Evolutionary conservation across 2,797 vertebrate genomes (phyloP), one percentile per base, ranked within the genome.

Genomic region (Sebastolobus alascanus): DNA sequence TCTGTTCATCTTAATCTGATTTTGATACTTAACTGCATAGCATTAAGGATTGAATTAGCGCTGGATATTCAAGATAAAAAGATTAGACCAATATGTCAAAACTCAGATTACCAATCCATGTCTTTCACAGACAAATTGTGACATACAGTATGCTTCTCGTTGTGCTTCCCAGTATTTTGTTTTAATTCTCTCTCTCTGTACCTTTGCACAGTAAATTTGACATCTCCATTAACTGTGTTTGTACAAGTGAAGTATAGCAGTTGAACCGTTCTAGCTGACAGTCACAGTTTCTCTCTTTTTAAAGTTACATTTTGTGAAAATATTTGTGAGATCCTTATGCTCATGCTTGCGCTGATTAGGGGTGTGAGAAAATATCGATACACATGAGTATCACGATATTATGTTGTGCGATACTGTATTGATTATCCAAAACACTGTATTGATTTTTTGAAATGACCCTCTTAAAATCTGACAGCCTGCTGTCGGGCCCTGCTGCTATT

Each of bases 61-160:
- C 12, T 0, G 0, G 50, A 75, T 65, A 75, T 52, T 77, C 31
- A 75, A 35, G n/a, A 73, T 76, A 60, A 71, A 81, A 60, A 77
- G 4, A 83, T 72, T 58, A 72, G n/a, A 74, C 13, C 40, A 79
- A 13, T 73, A 77, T 78, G 56, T n/a, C 20, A 80, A 75, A 84
- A 0, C 43, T 64, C 8, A 75, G 61, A 74, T 89, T 82, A 46
- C 61, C 33, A 46, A 81, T 81, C 40, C 55, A 77, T 18, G 10
- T 56, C 25, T 77, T 77, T 66, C 11, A 74, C 61, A 50, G 61
- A 70, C 8, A 70, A 63, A 65, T 71, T 73, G 27, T 55, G 40
- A 31, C 73, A 50, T 37, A 25, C 25, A 25, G 25, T 25, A 16
- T 82, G 73, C 8, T 43, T 43, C 3, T 58, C 2, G 35, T 68